Evolutionary conservation across 2,113 vertebrate species (phyloP).

Genomic region (Colaptes auratus): DNA sequence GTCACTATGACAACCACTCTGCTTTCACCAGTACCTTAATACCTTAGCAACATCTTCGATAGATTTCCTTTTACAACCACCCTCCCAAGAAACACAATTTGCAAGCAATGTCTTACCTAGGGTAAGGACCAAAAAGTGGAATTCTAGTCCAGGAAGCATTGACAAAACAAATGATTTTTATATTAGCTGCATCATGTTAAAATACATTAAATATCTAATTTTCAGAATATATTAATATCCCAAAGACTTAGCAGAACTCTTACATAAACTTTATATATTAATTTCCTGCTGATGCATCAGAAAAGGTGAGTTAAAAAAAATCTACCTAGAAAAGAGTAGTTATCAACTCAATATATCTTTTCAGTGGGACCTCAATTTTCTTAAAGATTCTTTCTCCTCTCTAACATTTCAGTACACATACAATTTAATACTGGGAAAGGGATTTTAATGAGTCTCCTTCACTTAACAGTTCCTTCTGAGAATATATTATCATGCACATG

Average conservation of each 20-base stretch:
- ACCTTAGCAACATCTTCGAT: slow-evolving; percentile 74
- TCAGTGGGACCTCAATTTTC: slow-evolving; percentile 19
- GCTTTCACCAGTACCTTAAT: slow-evolving; percentile 75
- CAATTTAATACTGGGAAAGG: slow-evolving; percentile 38
- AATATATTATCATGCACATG: slow-evolving; percentile 39
- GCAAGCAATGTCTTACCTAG: slow-evolving; percentile 94
- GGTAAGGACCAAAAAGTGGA: slow-evolving; percentile 99
- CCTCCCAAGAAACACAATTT: slow-evolving; percentile 75
- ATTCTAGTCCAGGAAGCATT: slow-evolving; percentile 99
- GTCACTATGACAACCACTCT: slow-evolving; percentile 79
- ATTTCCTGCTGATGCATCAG: neutral
- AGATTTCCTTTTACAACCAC: slow-evolving; percentile 38
- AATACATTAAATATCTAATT: slow-evolving; percentile 65
- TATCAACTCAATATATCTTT: slow-evolving; percentile 15
- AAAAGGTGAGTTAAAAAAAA: neutral
- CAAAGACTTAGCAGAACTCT: slow-evolving; percentile 44
- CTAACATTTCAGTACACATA: slow-evolving; percentile 44
- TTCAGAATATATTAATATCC: slow-evolving; percentile 52
- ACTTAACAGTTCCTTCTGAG: slow-evolving; percentile 61
- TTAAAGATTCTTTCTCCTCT: slow-evolving; percentile 42
- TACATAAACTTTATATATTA: neutral
- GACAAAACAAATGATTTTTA: slow-evolving; percentile 96
- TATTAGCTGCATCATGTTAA: slow-evolving; percentile 86
- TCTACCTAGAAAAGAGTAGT: slow-evolving; percentile 7
- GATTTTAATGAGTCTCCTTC: neutral